Evolutionary conservation across 2,113 vertebrate genomes (phyloP).

Genomic region (Sinocyclocheilus rhinocerous): DNA sequence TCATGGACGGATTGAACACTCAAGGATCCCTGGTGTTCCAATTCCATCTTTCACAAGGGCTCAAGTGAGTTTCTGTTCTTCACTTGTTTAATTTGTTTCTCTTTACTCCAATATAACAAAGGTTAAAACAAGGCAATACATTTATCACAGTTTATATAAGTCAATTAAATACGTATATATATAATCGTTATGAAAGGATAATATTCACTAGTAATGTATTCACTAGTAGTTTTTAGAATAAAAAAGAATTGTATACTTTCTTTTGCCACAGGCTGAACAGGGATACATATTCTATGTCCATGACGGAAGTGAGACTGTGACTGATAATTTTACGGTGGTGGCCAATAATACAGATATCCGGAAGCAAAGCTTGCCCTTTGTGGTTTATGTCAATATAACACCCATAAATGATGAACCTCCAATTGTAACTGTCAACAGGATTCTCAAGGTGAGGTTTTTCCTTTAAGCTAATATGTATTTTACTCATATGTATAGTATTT

Average conservation of each 20-base stretch:
- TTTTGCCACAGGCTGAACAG: slow-evolving; percentile 78
- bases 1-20: slow-evolving; percentile 81
- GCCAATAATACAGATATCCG: slow-evolving; percentile 78
- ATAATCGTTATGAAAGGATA: background rate
- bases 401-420: slow-evolving; percentile 85
- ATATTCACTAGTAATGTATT: no score
- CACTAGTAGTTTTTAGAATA: background rate
- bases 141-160: no score
- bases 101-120: no score
- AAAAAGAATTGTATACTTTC: slow-evolving; percentile 44
- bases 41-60: slow-evolving; percentile 82
- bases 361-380: slow-evolving; percentile 80
- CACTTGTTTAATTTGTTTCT: background rate
- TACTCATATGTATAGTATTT: background rate
- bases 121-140: no score
- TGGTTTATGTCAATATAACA: slow-evolving; percentile 74
- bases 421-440: slow-evolving; percentile 77
- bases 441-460: slow-evolving; percentile 77
- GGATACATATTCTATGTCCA: slow-evolving; percentile 85
- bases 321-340: slow-evolving; percentile 83
- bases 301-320: slow-evolving; percentile 79
- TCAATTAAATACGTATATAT: no score
- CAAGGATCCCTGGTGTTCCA: slow-evolving; percentile 74
- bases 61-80: slow-evolving; percentile 73
- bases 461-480: no score